phyloP scores from a whole-genome alignment of 2,797 vertebrate species.

The Hozukius guyotensis region DNA sequence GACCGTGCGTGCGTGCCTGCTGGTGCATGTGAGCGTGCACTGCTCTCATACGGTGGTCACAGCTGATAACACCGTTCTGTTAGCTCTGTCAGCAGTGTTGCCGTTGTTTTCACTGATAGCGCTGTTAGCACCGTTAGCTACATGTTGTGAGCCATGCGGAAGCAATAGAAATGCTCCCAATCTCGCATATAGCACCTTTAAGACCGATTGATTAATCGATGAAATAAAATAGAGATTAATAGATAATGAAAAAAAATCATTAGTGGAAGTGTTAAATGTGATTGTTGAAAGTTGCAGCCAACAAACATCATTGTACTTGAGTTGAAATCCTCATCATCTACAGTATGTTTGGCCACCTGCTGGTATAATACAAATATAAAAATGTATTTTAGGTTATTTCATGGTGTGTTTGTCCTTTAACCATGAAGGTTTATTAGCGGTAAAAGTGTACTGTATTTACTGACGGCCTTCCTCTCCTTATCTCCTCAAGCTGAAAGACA shows the following conservation, averaged over 20 bases:
- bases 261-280: background rate
- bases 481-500: constrained; percentile 83
- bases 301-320: background rate
- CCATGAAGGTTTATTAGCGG: background rate
- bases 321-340: background rate
- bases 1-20: too few species aligned
- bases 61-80: too few species aligned
- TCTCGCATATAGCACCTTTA: background rate
- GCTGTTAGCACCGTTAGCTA: too few species aligned
- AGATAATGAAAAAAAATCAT: background rate
- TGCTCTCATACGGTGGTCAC: too few species aligned
- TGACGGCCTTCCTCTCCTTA: background rate
- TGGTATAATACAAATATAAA: background rate
- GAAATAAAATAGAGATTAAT: background rate
- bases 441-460: background rate
- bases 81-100: too few species aligned
- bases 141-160: too few species aligned
- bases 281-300: background rate
- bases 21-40: too few species aligned
- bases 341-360: background rate
- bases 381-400: background rate
- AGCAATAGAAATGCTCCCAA: too few species aligned
- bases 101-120: too few species aligned
- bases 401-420: background rate
- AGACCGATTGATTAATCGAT: background rate